These are phyloP conservation scores for Aramus guarauna DNA, from an alignment of 2,113 vertebrate species.

Conservation along the genomic window DNA sequence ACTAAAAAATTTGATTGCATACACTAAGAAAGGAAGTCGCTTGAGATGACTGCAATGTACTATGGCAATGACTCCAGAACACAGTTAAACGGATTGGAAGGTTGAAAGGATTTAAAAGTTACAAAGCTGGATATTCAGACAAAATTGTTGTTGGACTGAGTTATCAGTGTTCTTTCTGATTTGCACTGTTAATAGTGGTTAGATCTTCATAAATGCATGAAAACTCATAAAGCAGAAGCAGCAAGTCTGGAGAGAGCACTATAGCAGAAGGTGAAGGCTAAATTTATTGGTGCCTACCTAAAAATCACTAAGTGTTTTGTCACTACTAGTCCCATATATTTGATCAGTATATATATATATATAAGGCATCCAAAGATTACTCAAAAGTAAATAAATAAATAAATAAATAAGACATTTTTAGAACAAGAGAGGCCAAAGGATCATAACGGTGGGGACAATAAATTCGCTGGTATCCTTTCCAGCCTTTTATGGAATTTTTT, in stretches of 20 bases:
- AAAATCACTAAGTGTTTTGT: not conserved
- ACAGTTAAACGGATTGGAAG: not conserved
- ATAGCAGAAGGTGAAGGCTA: not conserved
- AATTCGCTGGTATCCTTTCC: not conserved
- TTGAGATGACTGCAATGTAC: not conserved
- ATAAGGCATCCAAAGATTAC: not conserved
- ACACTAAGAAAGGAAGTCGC: not conserved
- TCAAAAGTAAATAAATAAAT: not conserved
- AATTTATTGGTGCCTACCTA: not conserved
- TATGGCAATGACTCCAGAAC: not conserved
- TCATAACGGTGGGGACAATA: not conserved
- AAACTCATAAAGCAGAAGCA: not conserved
- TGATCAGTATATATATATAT: not conserved
- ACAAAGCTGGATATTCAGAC: not conserved
- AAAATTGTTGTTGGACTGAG: not conserved
- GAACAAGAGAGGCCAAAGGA: not conserved
- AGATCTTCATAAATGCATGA: not conserved
- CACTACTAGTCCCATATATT: not conserved
- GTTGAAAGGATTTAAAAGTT: not conserved
- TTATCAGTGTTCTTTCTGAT: not conserved
- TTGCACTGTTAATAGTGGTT: not conserved
- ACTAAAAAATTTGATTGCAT: not conserved
- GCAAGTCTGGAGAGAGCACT: not conserved
- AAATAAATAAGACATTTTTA: not conserved
- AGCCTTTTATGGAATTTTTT: conserved; percentile 43